Evolutionary conservation across 2,797 vertebrate genomes (phyloP).

Genomic region (Gambelia wislizenii): DNA sequence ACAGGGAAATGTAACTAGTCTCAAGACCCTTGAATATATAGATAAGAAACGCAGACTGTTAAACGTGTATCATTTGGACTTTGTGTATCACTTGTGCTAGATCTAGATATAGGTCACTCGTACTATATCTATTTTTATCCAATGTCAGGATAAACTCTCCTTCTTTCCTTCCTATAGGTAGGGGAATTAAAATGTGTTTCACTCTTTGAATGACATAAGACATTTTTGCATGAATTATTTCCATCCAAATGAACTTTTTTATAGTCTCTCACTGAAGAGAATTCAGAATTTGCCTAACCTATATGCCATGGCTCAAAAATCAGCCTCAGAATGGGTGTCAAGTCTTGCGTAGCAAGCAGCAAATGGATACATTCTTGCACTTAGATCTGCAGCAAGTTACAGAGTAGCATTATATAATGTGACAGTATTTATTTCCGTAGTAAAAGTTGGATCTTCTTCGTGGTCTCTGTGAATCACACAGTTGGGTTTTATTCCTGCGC

Average conservation of each 20-base stretch:
- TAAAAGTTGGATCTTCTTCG: constrained; percentile 39
- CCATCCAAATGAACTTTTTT: background rate
- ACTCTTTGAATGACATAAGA: background rate
- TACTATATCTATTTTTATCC: background rate
- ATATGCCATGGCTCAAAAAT: constrained; percentile 36
- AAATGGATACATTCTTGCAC: constrained; percentile 13
- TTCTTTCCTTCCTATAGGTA: background rate
- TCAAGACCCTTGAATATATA: background rate
- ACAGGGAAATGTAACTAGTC: background rate
- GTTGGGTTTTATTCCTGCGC: too few species aligned
- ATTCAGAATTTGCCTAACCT: constrained; percentile 37
- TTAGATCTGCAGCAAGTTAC: background rate
- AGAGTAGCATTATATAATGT: constrained; percentile 24
- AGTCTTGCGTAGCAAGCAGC: constrained; percentile 42
- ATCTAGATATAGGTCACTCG: background rate
- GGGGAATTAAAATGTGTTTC: background rate
- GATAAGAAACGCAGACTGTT: background rate
- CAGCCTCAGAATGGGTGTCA: constrained; percentile 38
- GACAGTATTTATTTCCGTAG: constrained; percentile 23
- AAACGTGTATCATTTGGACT: background rate
- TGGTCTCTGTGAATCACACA: too few species aligned
- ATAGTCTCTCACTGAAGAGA: background rate
- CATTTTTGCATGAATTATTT: background rate
- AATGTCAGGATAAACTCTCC: background rate
- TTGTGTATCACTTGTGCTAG: background rate